These are phyloP conservation scores for Nephrotoma guestfalica DNA, from an alignment of 2,888 invertebrate species.

Conservation along the genomic window DNA sequence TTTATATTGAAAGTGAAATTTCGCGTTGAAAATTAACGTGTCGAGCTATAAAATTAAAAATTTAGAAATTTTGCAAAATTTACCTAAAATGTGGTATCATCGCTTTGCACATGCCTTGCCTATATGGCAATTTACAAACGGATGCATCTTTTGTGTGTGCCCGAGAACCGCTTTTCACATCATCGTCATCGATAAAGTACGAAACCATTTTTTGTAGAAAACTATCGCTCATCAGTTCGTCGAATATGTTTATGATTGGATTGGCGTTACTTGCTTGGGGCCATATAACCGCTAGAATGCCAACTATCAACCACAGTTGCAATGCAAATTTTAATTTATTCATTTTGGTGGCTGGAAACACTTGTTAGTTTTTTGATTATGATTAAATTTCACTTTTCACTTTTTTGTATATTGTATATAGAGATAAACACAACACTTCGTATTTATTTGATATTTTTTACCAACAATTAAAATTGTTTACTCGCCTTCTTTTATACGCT, in stretches of 20 bases:
- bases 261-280: neutral
- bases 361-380: neutral
- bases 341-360: neutral
- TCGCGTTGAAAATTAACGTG: neutral
- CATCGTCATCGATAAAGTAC: neutral
- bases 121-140: constrained; percentile 13
- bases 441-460: neutral
- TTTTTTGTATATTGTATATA: neutral
- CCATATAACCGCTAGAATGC: neutral
- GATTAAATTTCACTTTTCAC: neutral
- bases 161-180: neutral
- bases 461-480: neutral
- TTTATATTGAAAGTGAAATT: neutral
- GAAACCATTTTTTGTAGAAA: neutral
- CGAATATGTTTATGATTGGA: neutral
- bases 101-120: constrained; percentile 32
- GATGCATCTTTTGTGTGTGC: neutral
- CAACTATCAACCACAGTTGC: neutral
- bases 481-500: neutral
- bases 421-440: neutral
- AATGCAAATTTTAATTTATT: neutral
- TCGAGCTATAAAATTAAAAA: neutral
- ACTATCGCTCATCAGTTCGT: neutral
- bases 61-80: constrained; percentile 21
- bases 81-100: constrained; percentile 33